Percentiles rank a stretch among this genome's conserved stretches.
Conservation (phyloP, 2,888 invertebrate species). For the Caenorhabditis angaria region DNA sequence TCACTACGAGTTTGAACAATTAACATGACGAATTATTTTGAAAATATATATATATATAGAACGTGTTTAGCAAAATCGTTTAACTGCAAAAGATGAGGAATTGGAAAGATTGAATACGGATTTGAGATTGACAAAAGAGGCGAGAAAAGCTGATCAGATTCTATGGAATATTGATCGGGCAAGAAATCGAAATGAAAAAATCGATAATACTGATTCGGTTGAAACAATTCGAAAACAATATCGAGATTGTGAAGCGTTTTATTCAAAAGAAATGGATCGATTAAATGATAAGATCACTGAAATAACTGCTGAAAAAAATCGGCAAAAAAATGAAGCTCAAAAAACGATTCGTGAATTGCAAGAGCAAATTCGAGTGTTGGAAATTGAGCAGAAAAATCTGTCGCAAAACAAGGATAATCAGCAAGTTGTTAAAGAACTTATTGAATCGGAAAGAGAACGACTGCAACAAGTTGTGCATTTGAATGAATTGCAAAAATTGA, state of each 20-base stretch:
- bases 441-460: slow-evolving; percentile 66
- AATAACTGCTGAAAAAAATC: slow-evolving; percentile 49
- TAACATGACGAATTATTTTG: no score
- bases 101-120: slow-evolving; percentile 77
- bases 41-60: neutral
- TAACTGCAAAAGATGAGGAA: slow-evolving; percentile 83
- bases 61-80: slow-evolving; percentile 78
- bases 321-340: slow-evolving; percentile 54
- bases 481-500: slow-evolving; percentile 69
- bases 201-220: slow-evolving; percentile 60
- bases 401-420: slow-evolving; percentile 53
- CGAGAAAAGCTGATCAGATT: slow-evolving; percentile 67
- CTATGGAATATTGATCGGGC: slow-evolving; percentile 59
- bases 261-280: slow-evolving; percentile 63
- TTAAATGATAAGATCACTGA: slow-evolving; percentile 66
- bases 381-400: slow-evolving; percentile 70
- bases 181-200: slow-evolving; percentile 51
- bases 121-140: slow-evolving; percentile 63
- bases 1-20: neutral
- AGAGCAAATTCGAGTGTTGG: slow-evolving; percentile 68
- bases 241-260: slow-evolving; percentile 68
- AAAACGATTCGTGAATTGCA: slow-evolving; percentile 56
- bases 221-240: slow-evolving; percentile 69
- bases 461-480: slow-evolving; percentile 69
- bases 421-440: slow-evolving; percentile 58